Evolutionary conservation across 1,140 invertebrate species (phyloP), one percentile per base, ranked within the genome.

Genomic region (Bombus confusus): DNA sequence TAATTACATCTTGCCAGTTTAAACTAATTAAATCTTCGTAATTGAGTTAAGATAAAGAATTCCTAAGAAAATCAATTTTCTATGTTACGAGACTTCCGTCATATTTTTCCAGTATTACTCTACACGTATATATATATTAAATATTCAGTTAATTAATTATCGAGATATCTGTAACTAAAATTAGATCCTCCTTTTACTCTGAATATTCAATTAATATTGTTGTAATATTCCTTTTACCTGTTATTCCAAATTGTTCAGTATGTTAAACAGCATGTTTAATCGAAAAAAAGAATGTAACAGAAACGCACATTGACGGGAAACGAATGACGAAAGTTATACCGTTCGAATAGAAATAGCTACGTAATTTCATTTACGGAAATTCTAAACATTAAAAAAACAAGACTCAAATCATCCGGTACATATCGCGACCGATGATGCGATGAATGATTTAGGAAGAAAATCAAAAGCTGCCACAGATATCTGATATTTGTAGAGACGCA

Each of bases 1-100:
- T 77, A 62, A 77, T 77, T 59, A 59, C 18, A 59, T 77, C 75
- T 77, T 18, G 12, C 12, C 13, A 76, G 34, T 57, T 57, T 59
- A 59, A 59, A 59, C 10, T 59, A 59, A 62, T 77, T 59, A 77
- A 77, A 37, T 39, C 34, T 59, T 59, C 34, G 31, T n/a, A 59
- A 77, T 59, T 77, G 34, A 77, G 13, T 77, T 62, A 39, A 39
- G 37, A 62, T 59, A 76, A 59, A 15, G 34, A 76, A 59, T 39
- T 34, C 28, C 15, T 12, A 15, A 77, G 13, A 31, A 62, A 77
- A 37, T 22, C 13, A 18, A 28, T 77, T 77, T 72, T 72, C 41
- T 72, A 72, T 15, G 10, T 41, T n/a, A 3, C 28, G 1, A 72
- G 13, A 13, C 10, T 39, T 34, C 25, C 22, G 28, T 71, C 39